Conservation (phyloP, 2,113 vertebrate genomes). For the Osmerus mordax region DNA sequence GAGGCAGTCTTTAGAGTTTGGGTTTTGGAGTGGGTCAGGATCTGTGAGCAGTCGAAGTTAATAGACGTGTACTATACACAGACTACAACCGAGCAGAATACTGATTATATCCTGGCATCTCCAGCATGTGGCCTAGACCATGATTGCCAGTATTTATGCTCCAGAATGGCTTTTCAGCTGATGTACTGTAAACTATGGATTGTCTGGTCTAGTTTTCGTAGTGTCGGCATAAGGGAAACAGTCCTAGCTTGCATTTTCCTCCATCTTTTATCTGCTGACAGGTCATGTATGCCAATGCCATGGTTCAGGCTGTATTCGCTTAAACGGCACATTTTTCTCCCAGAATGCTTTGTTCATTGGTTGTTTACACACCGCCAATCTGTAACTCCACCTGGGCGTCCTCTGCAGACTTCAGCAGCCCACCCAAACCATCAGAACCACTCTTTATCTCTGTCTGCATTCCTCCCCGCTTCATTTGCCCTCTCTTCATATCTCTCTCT, state of each 20-base stretch:
- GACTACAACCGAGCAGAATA: not conserved
- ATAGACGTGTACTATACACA: not conserved
- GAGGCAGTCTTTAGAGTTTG: slow-evolving; percentile 11
- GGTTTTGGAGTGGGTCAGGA: slow-evolving; percentile 16
- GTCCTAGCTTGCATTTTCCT: not conserved
- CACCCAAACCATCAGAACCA: not conserved
- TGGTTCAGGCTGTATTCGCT: not conserved
- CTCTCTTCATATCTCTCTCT: no score
- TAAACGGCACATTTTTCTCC: not conserved
- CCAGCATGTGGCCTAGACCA: slow-evolving; percentile 1
- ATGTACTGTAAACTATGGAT: slow-evolving; percentile 27
- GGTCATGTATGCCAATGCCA: slow-evolving; percentile 32
- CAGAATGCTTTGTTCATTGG: not conserved
- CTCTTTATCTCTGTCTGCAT: no score
- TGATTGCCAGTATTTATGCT: not conserved
- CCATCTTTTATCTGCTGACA: slow-evolving; percentile 11
- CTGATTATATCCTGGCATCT: not conserved
- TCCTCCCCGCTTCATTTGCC: no score
- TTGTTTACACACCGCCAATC: slow-evolving; percentile 20
- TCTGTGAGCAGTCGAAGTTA: slow-evolving; percentile 16
- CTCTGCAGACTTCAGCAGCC: slow-evolving; percentile 7
- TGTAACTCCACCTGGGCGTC: slow-evolving; percentile 5
- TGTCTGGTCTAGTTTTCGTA: slow-evolving; percentile 17
- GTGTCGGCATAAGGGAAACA: slow-evolving; percentile 3
- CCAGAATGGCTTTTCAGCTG: slow-evolving; percentile 20